These are phyloP conservation scores for Andrena hattorfiana DNA, from an alignment of 2,888 invertebrate genomes.

Conservation along the genomic window DNA sequence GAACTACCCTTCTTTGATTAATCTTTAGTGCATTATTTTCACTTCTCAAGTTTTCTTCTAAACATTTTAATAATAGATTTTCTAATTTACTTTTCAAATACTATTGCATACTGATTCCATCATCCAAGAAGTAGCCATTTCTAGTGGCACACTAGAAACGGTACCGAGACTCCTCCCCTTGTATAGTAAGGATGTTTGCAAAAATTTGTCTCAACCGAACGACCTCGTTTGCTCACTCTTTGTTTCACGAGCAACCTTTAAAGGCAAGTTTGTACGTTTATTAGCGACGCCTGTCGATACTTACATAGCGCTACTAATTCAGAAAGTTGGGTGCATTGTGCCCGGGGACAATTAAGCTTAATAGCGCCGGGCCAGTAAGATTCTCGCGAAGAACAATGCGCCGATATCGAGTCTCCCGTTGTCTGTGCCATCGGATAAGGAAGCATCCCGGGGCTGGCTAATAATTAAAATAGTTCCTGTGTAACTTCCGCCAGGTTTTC, in stretches of 20 bases:
- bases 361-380: constrained; percentile 39
- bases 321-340: constrained; percentile 51
- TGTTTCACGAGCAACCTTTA: constrained; percentile 5
- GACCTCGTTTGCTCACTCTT: background rate
- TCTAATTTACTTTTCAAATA: no score
- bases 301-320: constrained; percentile 44
- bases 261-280: constrained; percentile 48
- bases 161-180: background rate
- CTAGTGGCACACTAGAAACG: background rate
- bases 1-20: no score
- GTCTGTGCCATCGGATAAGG: constrained; percentile 31
- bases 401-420: constrained; percentile 55
- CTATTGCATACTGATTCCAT: no score
- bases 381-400: constrained; percentile 53
- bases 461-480: constrained; percentile 67
- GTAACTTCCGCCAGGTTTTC: constrained; percentile 51
- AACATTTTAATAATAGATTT: no score
- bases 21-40: no score
- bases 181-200: background rate
- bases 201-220: background rate
- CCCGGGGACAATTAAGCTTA: constrained; percentile 53
- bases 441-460: constrained; percentile 48
- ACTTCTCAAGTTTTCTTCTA: no score
- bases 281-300: constrained; percentile 55
- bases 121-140: no score